Percentiles rank a stretch among this genome's conserved stretches.
These are phyloP conservation scores for Cistogaster globosa DNA, from an alignment of 2,888 invertebrate species.

Conservation along the genomic window DNA sequence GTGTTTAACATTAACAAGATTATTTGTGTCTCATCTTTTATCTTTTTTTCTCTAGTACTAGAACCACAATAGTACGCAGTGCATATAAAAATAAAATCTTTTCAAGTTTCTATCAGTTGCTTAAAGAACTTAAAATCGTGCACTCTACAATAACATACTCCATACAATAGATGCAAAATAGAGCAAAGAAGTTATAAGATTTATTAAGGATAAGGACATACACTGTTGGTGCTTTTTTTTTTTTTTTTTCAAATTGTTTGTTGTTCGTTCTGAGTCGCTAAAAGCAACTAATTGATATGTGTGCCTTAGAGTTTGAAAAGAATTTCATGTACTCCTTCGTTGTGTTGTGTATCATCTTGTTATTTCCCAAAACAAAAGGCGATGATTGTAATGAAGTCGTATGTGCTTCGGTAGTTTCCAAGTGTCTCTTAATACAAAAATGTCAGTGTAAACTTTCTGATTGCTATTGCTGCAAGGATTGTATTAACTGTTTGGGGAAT, in stretches of 20 bases:
- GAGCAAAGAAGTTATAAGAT: background rate
- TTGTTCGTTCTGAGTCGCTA: constrained; percentile 12
- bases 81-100: constrained; percentile 37
- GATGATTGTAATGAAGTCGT: constrained; percentile 79
- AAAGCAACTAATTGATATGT: constrained; percentile 50
- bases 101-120: constrained; percentile 49
- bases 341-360: constrained; percentile 22
- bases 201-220: constrained; percentile 9
- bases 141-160: too few relatives aligned
- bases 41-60: too few relatives aligned
- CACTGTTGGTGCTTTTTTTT: constrained; percentile 2
- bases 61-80: too few relatives aligned
- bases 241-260: too few relatives aligned
- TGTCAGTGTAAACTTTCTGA: constrained; percentile 96
- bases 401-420: constrained; percentile 97
- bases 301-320: constrained; percentile 43
- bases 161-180: too few relatives aligned
- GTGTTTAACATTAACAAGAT: too few relatives aligned
- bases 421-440: constrained; percentile 96
- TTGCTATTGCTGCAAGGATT: constrained; percentile 96
- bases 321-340: constrained; percentile 13
- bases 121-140: constrained; percentile 32
- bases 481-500: constrained; percentile 93
- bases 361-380: constrained; percentile 58
- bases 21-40: too few relatives aligned